A percentile compares a stretch with the other conserved stretches of the same genome.
phyloP scores from a whole-genome alignment of 2,888 invertebrate species.

The Tinea semifulvella region DNA sequence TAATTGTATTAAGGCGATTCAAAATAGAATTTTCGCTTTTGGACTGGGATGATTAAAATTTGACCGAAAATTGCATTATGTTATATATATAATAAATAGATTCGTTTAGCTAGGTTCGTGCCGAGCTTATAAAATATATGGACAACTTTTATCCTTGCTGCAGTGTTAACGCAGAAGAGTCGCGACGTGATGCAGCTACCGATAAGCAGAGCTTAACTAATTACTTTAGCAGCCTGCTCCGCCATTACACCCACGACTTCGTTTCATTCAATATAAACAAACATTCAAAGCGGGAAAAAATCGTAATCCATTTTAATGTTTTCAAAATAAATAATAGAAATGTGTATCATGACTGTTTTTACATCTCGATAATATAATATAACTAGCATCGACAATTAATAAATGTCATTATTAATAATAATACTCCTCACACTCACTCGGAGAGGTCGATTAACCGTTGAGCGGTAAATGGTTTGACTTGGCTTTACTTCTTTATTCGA shows the following conservation, averaged over 20 bases:
- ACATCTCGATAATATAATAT: no score
- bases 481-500: no score
- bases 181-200: conserved; percentile 32
- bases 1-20: not conserved
- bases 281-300: conserved; percentile 47
- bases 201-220: conserved; percentile 39
- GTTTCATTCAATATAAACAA: conserved; percentile 55
- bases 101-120: no score
- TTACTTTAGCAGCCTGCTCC: conserved; percentile 47
- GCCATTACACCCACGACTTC: conserved; percentile 51
- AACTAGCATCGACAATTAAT: no score
- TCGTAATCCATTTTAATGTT: conserved; percentile 47
- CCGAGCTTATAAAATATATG: not conserved
- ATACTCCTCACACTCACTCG: no score
- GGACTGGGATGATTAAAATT: not conserved
- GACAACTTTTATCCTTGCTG: conserved; percentile 1
- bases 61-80: no score
- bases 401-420: no score
- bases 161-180: conserved; percentile 13
- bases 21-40: conserved; percentile 1
- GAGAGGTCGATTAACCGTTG: no score
- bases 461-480: no score
- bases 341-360: no score
- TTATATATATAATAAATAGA: no score
- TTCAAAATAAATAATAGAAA: conserved; percentile 39